These are phyloP conservation scores for Epinotia bilunana DNA, from an alignment of 2,888 invertebrate genomes.

Conservation along the genomic window DNA sequence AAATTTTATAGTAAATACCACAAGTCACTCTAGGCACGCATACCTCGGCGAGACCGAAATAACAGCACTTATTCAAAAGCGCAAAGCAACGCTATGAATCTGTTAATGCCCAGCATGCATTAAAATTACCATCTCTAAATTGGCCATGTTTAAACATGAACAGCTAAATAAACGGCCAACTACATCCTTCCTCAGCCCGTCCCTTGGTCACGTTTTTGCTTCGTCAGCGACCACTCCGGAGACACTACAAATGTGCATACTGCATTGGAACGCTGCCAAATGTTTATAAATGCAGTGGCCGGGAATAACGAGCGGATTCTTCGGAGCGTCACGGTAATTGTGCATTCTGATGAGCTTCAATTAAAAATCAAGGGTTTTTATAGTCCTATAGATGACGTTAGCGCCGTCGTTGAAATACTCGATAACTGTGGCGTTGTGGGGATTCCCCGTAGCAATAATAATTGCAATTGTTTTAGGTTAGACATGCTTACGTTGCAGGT, in stretches of 20 bases:
- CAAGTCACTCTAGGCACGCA: too few relatives aligned
- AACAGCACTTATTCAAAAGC: background rate
- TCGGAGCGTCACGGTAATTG: conserved; percentile 51
- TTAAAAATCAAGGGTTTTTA: conserved; percentile 32
- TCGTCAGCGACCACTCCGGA: conserved; percentile 63
- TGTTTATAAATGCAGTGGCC: conserved; percentile 74
- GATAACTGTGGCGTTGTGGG: too few relatives aligned
- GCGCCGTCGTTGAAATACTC: too few relatives aligned
- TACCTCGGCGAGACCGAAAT: too few relatives aligned
- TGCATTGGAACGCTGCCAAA: conserved; percentile 70
- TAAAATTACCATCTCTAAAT: conserved; percentile 37
- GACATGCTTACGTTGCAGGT: too few relatives aligned
- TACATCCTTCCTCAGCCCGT: conserved; percentile 38
- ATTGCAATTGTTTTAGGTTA: too few relatives aligned
- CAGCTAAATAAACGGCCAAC: conserved; percentile 37
- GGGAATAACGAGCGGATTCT: conserved; percentile 70
- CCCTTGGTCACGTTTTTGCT: conserved; percentile 71
- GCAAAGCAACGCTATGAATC: conserved; percentile 5
- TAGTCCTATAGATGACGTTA: background rate
- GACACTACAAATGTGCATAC: conserved; percentile 69
- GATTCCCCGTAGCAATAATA: too few relatives aligned
- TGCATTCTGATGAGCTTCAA: conserved; percentile 47
- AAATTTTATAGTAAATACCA: too few relatives aligned
- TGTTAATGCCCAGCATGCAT: background rate
- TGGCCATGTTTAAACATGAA: conserved; percentile 42